phyloP scores from a whole-genome alignment of 2,888 invertebrate species.

The Epirrhoe tristata region DNA sequence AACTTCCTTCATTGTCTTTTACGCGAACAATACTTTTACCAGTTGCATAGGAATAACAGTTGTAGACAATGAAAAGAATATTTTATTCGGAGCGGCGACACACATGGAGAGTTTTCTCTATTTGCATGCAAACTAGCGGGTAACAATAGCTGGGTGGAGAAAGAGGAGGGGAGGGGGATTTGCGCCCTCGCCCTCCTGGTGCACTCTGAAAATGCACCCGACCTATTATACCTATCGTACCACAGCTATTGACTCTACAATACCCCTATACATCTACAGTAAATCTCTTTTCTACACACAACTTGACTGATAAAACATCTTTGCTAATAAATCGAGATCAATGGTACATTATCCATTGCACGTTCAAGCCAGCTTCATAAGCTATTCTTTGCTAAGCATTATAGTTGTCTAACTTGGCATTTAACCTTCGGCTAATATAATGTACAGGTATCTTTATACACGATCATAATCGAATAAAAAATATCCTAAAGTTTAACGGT shows the following conservation, averaged over 20 bases:
- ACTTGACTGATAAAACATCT: slow-evolving; percentile 4
- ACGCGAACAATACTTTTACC: slow-evolving; percentile 70
- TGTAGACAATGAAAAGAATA: slow-evolving; percentile 77
- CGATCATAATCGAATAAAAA: slow-evolving; percentile 14
- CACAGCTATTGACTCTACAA: slow-evolving; percentile 32
- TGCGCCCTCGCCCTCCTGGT: slow-evolving; percentile 64
- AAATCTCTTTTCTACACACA: background rate
- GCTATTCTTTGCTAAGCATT: background rate
- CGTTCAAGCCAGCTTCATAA: slow-evolving; percentile 2
- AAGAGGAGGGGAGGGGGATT: slow-evolving; percentile 47
- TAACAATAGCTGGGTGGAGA: slow-evolving; percentile 70
- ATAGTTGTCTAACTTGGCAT: slow-evolving; percentile 2
- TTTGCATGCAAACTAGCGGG: slow-evolving; percentile 79
- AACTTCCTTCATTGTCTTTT: slow-evolving; percentile 69
- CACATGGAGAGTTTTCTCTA: slow-evolving; percentile 77
- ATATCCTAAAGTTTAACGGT: background rate
- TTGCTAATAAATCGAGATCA: background rate
- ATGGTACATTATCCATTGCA: slow-evolving; percentile 1
- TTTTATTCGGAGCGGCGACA: slow-evolving; percentile 78
- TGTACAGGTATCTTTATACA: background rate
- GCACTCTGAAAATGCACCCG: slow-evolving; percentile 67
- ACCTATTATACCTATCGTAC: slow-evolving; percentile 42
- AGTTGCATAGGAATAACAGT: slow-evolving; percentile 70
- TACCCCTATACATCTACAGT: slow-evolving; percentile 13
- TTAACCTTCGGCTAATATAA: background rate